Evolutionary conservation across 2,113 vertebrate genomes (phyloP).

Genomic region (Lepus europaeus): DNA sequence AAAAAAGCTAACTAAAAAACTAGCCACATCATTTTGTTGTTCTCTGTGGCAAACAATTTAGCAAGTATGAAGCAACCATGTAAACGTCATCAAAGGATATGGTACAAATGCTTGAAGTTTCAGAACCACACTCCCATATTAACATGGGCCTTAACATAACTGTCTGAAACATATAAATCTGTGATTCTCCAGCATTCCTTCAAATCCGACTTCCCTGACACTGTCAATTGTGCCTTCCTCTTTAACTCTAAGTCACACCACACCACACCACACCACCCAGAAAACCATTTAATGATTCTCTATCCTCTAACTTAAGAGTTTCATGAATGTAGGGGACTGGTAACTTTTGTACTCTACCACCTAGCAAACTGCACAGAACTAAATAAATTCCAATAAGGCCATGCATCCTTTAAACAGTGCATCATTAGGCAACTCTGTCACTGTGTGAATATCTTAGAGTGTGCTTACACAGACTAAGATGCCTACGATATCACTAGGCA

Average conservation of each 20-base stretch:
- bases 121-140: constrained; percentile 44
- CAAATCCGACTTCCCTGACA: background rate
- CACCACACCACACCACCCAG: background rate
- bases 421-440: background rate
- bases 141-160: background rate
- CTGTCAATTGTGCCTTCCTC: background rate
- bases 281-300: background rate
- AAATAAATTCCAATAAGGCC: background rate
- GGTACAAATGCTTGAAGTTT: constrained; percentile 2
- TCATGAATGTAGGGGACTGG: background rate
- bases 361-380: background rate
- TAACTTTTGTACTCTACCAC: background rate
- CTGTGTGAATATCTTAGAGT: background rate
- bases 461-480: background rate
- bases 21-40: background rate
- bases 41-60: background rate
- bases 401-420: background rate
- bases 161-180: constrained; percentile 35
- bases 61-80: background rate
- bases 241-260: background rate
- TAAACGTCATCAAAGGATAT: background rate
- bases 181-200: background rate
- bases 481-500: background rate
- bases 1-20: background rate
- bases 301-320: background rate